These are phyloP conservation scores for Corythaeola cristata DNA, from an alignment of 2,113 vertebrate genomes.

Conservation along the genomic window DNA sequence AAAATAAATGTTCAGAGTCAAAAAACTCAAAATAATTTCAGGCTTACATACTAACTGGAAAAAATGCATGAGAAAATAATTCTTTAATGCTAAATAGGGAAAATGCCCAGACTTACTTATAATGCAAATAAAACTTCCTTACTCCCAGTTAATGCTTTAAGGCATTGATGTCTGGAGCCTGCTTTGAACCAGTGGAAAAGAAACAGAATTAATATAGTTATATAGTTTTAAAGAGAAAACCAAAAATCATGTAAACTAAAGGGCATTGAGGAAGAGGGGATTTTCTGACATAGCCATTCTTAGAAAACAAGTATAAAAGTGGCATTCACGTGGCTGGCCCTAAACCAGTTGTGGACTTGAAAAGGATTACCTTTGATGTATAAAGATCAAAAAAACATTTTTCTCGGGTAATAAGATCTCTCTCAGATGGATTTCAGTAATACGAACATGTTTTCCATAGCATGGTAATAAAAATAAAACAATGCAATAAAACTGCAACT, in stretches of 20 bases:
- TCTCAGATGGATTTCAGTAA: slow-evolving; percentile 67
- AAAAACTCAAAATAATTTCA: not conserved
- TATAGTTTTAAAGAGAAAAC: not conserved
- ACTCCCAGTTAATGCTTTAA: not conserved
- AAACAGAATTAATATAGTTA: not conserved
- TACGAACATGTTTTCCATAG: slow-evolving; percentile 41
- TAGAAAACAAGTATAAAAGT: not conserved
- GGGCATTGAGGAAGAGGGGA: not conserved
- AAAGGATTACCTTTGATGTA: slow-evolving; percentile 72
- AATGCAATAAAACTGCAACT: slow-evolving; percentile 41
- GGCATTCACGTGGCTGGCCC: not conserved
- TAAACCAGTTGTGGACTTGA: not conserved
- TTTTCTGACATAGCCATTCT: not conserved
- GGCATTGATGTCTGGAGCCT: not conserved
- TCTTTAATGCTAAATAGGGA: not conserved
- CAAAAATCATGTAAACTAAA: not conserved
- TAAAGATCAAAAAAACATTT: slow-evolving; percentile 71
- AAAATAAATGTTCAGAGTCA: not conserved
- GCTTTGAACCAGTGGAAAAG: not conserved
- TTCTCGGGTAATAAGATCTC: slow-evolving; percentile 75
- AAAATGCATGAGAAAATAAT: not conserved
- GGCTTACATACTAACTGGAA: not conserved
- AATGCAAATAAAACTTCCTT: not conserved
- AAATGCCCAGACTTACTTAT: not conserved
- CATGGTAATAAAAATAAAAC: slow-evolving; percentile 65